phyloP scores from a whole-genome alignment of 2,888 invertebrate genomes.

The Vanessa cardui region DNA sequence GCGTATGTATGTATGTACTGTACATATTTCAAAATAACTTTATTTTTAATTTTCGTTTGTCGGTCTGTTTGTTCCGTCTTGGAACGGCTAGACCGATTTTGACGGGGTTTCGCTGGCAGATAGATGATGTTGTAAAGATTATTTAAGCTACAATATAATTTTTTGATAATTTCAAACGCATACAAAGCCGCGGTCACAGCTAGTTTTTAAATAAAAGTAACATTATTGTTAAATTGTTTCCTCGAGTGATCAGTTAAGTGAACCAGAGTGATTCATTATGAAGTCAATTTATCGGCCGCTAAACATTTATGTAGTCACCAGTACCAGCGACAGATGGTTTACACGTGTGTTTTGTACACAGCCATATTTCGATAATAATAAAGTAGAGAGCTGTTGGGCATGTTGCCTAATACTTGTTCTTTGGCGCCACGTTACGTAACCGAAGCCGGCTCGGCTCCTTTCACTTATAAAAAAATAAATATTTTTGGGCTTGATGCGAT shows the following conservation, averaged over 20 bases:
- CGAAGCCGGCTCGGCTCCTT: conserved; percentile 29
- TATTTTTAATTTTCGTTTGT: no score
- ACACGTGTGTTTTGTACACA: conserved; percentile 45
- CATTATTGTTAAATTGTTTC: neutral
- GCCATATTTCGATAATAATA: conserved; percentile 51
- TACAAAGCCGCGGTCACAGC: no score
- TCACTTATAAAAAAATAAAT: conserved; percentile 38
- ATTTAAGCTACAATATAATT: no score
- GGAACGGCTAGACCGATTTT: no score
- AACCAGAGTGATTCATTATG: no score
- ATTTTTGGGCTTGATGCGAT: conserved; percentile 6
- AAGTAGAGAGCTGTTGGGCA: conserved; percentile 40
- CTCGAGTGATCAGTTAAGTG: neutral
- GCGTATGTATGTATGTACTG: no score
- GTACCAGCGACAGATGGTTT: conserved; percentile 59
- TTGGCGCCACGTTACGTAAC: conserved; percentile 48
- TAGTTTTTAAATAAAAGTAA: no score
- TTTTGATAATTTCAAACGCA: no score
- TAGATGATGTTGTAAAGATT: no score
- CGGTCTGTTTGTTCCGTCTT: no score
- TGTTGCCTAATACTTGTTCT: conserved; percentile 43
- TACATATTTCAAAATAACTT: no score
- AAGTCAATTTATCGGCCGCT: neutral
- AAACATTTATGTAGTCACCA: conserved; percentile 48
- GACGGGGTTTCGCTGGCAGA: no score